Conservation (phyloP, 2,113 vertebrate species). For the Siniperca chuatsi region DNA sequence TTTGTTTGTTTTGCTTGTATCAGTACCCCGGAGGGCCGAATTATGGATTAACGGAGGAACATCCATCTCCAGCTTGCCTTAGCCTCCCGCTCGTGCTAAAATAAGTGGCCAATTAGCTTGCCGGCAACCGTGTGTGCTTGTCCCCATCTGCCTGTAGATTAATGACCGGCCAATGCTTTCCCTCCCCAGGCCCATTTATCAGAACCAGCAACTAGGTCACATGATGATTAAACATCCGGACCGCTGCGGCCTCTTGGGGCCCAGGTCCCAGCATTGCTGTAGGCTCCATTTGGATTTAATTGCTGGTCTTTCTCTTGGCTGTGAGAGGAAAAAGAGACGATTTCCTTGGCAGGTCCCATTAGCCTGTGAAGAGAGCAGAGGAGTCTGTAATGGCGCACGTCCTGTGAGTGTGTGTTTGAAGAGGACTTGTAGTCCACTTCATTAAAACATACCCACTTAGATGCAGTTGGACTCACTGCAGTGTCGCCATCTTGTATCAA, state of each 20-base stretch:
- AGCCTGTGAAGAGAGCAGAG: slow-evolving; percentile 83
- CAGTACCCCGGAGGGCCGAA: slow-evolving; percentile 76
- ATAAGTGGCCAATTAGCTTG: slow-evolving; percentile 96
- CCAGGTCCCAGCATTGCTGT: slow-evolving; percentile 81
- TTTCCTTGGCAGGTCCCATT: slow-evolving; percentile 90
- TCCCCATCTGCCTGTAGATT: slow-evolving; percentile 94
- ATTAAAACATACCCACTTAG: slow-evolving; percentile 86
- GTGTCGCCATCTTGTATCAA: slow-evolving; percentile 28
- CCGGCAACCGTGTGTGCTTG: slow-evolving; percentile 87
- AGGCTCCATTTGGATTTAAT: slow-evolving; percentile 91
- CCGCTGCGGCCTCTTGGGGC: slow-evolving; percentile 75
- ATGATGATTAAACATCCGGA: slow-evolving; percentile 91
- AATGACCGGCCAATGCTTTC: slow-evolving; percentile 92
- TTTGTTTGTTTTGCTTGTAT: slow-evolving; percentile 76
- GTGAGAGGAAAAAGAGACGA: slow-evolving; percentile 87
- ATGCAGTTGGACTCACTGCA: slow-evolving; percentile 77
- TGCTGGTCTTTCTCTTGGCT: slow-evolving; percentile 86
- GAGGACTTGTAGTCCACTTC: slow-evolving; percentile 75
- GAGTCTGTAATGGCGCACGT: slow-evolving; percentile 80
- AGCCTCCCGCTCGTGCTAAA: slow-evolving; percentile 81
- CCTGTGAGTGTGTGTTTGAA: slow-evolving; percentile 64
- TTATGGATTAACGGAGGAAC: slow-evolving; percentile 84
- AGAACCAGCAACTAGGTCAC: slow-evolving; percentile 91
- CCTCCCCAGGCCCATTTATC: slow-evolving; percentile 92
- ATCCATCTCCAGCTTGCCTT: slow-evolving; percentile 85